phyloP scores from a whole-genome alignment of 1,140 invertebrate species.

The Drosophila kanapiae region DNA sequence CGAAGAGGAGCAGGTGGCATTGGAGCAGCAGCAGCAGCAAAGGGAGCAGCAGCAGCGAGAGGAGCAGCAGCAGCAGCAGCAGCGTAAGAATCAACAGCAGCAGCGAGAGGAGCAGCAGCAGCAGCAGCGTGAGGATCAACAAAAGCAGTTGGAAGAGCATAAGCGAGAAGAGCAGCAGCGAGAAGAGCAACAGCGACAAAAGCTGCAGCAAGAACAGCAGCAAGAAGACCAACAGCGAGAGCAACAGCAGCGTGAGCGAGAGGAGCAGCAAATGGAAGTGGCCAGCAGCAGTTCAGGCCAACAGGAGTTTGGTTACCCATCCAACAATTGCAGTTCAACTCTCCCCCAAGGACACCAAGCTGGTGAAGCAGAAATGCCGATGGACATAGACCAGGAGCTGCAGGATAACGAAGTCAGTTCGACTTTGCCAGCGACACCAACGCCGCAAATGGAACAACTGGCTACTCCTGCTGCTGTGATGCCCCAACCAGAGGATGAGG shows the following conservation, averaged over 20 bases:
- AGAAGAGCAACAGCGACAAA: conserved; percentile 32
- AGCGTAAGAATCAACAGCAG: neutral
- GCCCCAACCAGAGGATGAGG: neutral
- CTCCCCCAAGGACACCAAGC: neutral
- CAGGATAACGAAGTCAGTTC: conserved; percentile 73
- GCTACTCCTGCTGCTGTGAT: neutral
- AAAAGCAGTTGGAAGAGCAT: conserved; percentile 12
- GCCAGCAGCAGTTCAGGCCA: conserved; percentile 37
- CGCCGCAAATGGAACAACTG: conserved; percentile 3
- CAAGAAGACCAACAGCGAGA: conserved; percentile 2
- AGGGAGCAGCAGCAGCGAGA: neutral
- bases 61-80: conserved; percentile 23
- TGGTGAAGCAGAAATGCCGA: neutral
- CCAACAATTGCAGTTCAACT: conserved; percentile 4
- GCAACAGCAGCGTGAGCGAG: conserved; percentile 32
- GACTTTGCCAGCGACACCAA: conserved; percentile 58
- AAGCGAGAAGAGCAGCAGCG: conserved; percentile 16
- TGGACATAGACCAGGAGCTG: conserved; percentile 19
- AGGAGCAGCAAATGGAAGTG: conserved; percentile 17
- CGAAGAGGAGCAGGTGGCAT: conserved; percentile 77
- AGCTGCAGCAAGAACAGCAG: conserved; percentile 19
- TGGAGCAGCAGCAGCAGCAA: conserved; percentile 54
- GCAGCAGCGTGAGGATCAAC: conserved; percentile 41
- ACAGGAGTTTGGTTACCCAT: conserved; percentile 25
- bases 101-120: conserved; percentile 41